phyloP scores from a whole-genome alignment of 2,888 invertebrate species.

The Dynastes hyllus region DNA sequence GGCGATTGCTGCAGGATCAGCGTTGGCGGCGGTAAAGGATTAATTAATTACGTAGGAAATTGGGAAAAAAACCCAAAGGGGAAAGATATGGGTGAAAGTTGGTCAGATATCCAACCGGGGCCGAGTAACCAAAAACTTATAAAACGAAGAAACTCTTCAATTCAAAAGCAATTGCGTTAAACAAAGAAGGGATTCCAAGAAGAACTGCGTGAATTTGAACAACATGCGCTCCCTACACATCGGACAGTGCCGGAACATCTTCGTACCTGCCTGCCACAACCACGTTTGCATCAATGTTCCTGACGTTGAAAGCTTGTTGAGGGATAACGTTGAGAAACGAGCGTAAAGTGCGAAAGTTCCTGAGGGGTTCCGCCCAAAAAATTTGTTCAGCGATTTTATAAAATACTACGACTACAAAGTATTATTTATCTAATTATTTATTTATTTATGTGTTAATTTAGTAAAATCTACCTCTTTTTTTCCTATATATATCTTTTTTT shows the following conservation, averaged over 20 bases:
- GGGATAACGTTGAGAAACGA: background rate
- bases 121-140: slow-evolving; percentile 33
- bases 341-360: background rate
- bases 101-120: slow-evolving; percentile 54
- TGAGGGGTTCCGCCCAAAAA: no score
- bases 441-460: slow-evolving; percentile 9
- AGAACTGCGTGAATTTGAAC: slow-evolving; percentile 19
- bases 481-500: background rate
- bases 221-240: slow-evolving; percentile 7
- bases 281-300: slow-evolving; percentile 25
- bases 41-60: slow-evolving; percentile 57
- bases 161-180: background rate
- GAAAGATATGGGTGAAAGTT: slow-evolving; percentile 41
- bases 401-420: background rate
- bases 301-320: background rate
- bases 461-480: slow-evolving; percentile 3
- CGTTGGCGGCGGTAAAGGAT: slow-evolving; percentile 54
- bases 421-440: background rate
- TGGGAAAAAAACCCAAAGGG: slow-evolving; percentile 55
- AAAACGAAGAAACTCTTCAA: background rate
- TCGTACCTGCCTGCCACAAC: slow-evolving; percentile 29
- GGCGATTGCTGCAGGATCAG: slow-evolving; percentile 56
- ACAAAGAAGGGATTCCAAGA: background rate
- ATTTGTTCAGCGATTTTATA: no score
- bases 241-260: slow-evolving; percentile 27